Conservation (phyloP, 2,113 vertebrate species). For the Corythornis vintsioides region DNA sequence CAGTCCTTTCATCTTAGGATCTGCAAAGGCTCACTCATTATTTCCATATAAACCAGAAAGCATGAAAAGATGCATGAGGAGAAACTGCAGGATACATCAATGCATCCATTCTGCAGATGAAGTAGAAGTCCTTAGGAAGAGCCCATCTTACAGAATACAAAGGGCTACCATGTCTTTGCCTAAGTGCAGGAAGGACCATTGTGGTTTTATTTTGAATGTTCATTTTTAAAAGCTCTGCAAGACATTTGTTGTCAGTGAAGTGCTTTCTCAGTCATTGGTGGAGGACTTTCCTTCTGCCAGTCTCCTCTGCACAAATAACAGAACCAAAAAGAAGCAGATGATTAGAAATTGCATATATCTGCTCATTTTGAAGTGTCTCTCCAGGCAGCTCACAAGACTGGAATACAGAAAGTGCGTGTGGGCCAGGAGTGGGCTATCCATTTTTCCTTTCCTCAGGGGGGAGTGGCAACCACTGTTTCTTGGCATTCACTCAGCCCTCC, state of each 20-base stretch:
- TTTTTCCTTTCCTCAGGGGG: conserved; percentile 1
- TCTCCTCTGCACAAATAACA: background rate
- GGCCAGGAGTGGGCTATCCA: background rate
- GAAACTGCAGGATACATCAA: background rate
- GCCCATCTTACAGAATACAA: background rate
- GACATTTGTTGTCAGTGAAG: background rate
- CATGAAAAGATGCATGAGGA: background rate
- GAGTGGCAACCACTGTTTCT: background rate
- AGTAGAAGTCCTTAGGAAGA: background rate
- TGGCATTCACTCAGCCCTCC: conserved; percentile 34
- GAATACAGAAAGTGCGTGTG: background rate
- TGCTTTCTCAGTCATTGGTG: background rate
- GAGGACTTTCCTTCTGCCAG: background rate
- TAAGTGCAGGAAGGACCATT: background rate
- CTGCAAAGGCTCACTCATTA: background rate
- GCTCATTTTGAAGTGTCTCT: background rate
- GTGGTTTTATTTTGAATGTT: background rate
- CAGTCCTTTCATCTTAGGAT: background rate
- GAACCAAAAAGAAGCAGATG: background rate
- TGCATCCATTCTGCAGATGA: background rate
- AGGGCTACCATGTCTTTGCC: fast-evolving
- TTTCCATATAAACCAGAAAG: background rate
- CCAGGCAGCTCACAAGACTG: background rate
- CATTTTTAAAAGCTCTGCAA: background rate
- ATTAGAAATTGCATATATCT: background rate